Base-by-base conservation (phyloP, 2,888 invertebrate species). In the Camponotus fellah region DNA sequence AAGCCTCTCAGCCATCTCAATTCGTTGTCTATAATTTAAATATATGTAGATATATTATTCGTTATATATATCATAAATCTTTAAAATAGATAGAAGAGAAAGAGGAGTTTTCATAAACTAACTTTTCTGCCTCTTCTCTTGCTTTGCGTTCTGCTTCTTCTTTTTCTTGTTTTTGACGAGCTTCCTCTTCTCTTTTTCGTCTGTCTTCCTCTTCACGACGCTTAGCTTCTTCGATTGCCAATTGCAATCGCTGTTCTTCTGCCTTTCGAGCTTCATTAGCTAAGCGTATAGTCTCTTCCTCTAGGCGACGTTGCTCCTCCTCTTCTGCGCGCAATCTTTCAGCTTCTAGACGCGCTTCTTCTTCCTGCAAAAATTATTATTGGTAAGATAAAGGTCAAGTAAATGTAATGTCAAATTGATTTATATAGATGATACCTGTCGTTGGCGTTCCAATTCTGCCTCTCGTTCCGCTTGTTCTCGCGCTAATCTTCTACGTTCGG, bases 381-480 rank as follows among this genome's bases (percentile, higher is more conserved):
- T 12, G 8, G 21, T 71, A 46, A 79, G 26, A 60, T 10, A 49
- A 34, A 77, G 8, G 10, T 6, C 4, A 74, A 69, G 10, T 34
- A 5, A 8, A 8, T 71, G 4, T 40, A 40, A 49, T 26, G 53
- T 56, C 46, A 72, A 82, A 65, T 76, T 43, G 26, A 60, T 46
- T 62, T 53, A n/a, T 53, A 9, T 49, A 83, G 26, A 56, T 6
- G 62, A 12, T 93, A 96, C 96, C 94, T 95, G 95, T 94, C 96
- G 95, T 91, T 95, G 96, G 90, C 97, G 96, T 95, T 98, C 98
- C 72, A 97, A 95, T 94, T 99, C 98, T 2, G 98, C 98, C 95
- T 98, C 98, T 84, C 97, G 95, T 95, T 99, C 99, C 14, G 98
- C 97, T 95, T 99, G 98, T 95, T 99, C 99, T 26, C 99, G 95